Evolutionary conservation across 2,888 invertebrate genomes (phyloP), one percentile per base, ranked within the genome.

Genomic region (Drosophila paranaensis): DNA sequence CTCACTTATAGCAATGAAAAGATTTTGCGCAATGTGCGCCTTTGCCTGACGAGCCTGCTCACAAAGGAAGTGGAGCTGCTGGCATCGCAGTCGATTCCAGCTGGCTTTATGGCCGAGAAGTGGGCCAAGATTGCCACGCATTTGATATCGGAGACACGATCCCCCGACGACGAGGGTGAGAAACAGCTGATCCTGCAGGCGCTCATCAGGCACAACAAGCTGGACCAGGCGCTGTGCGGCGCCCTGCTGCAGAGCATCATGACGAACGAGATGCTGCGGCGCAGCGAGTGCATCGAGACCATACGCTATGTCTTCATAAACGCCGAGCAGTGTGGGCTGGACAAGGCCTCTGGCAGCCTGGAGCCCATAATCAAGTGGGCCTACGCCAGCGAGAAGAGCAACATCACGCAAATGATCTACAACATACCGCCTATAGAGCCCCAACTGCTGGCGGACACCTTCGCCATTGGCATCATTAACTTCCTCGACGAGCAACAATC

Each of bases 401-500:
- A 73, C 51, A 89, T 86, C 0, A 79, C 84, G 10, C 90, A 82
- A 45, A 78, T 90, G 25, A 79, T 92, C 33, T 65, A 90, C 16
- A 88, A 92, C 55, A 89, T 91, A 40, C 87, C 81, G 6, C 83
- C 89, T 0, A 74, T 92, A 33, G 84, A 90, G 67, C 67, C 80
- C 4, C 54, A 72, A 14, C 69, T 91, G 4, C 68, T 92, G 43
- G 91, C 91, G 0, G 91, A 92, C 50, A 92, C 92, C 0, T 85
- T 89, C 67, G 85, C 88, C 10, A 84, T 92, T 66, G 82, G 90
- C 33, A 91, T 92, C 11, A 91, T 91, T 16, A 92, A 92, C 68
- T 92, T 92, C 39, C 65, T 92, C 3, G 83, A 91, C 40, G 81
- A 85, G 10, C 25, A 63, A 9, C 77, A 77, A 30, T 20, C 76